Conservation (phyloP, 2,113 vertebrate genomes). For the Seriola aureovittata region DNA sequence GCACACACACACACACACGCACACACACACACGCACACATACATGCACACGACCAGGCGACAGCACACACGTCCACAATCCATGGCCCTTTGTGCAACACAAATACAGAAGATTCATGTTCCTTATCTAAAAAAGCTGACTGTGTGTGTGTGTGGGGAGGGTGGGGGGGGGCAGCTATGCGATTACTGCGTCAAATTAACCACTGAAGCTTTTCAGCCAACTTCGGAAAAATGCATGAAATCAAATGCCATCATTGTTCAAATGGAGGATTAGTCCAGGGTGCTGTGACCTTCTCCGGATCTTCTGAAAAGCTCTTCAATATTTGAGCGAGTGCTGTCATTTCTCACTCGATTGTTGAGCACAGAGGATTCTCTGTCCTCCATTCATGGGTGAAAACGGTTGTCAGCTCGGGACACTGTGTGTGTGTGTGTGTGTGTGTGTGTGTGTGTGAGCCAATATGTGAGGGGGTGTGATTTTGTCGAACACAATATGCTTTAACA, state of each 20-base stretch:
- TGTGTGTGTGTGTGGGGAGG: neutral
- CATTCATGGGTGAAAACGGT: slow-evolving; percentile 23
- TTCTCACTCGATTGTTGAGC: slow-evolving; percentile 71
- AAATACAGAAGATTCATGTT: slow-evolving; percentile 54
- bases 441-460: slow-evolving; percentile 35
- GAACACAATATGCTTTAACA: slow-evolving; percentile 29
- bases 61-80: neutral
- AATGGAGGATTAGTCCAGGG: slow-evolving; percentile 69
- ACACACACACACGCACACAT: neutral
- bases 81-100: slow-evolving; percentile 18
- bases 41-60: neutral
- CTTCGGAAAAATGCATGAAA: slow-evolving; percentile 59
- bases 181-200: slow-evolving; percentile 72
- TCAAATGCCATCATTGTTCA: slow-evolving; percentile 79
- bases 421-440: slow-evolving; percentile 11
- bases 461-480: slow-evolving; percentile 35
- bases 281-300: slow-evolving; percentile 77
- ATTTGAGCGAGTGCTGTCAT: slow-evolving; percentile 78
- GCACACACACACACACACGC: neutral
- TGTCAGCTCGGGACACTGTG: slow-evolving; percentile 35
- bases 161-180: slow-evolving; percentile 24
- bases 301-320: slow-evolving; percentile 79
- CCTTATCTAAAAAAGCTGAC: slow-evolving; percentile 51
- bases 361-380: slow-evolving; percentile 76
- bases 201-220: slow-evolving; percentile 52